Percentiles rank a stretch among this genome's conserved stretches.
Evolutionary conservation across 2,113 vertebrate species (phyloP).

Genomic region (Oryzias woworae): DNA sequence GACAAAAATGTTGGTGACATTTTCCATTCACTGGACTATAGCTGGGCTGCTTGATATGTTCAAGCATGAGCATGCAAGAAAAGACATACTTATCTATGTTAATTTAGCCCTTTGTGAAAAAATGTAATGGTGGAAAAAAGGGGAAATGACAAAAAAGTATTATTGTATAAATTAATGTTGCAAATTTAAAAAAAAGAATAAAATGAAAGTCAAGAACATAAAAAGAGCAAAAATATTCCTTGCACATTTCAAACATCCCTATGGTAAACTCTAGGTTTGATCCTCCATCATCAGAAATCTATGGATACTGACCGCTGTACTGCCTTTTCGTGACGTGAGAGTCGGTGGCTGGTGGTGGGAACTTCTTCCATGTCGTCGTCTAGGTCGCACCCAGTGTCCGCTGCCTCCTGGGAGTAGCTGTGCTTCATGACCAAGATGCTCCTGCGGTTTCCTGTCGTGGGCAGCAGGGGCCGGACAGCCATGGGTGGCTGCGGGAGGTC

Average conservation of each 20-base stretch:
- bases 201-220: constrained; percentile 26
- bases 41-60: constrained; percentile 33
- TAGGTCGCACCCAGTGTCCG: constrained; percentile 87
- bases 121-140: constrained; percentile 48
- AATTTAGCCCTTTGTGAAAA: constrained; percentile 46
- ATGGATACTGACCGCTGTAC: constrained; percentile 99
- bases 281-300: constrained; percentile 86
- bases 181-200: constrained; percentile 38
- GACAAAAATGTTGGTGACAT: constrained; percentile 21
- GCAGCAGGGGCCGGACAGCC: constrained; percentile 85
- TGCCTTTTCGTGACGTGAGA: constrained; percentile 95
- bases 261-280: constrained; percentile 48
- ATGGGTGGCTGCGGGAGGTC: constrained; percentile 84
- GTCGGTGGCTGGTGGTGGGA: constrained; percentile 96
- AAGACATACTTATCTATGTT: constrained; percentile 30
- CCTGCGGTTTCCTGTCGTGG: constrained; percentile 84
- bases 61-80: constrained; percentile 43
- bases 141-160: constrained; percentile 27
- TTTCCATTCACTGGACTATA: constrained; percentile 18
- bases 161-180: constrained; percentile 44
- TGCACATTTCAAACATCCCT: constrained; percentile 52
- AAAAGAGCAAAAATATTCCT: constrained; percentile 72
- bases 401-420: constrained; percentile 95
- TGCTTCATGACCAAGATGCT: constrained; percentile 99
- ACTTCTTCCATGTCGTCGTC: constrained; percentile 97